These are phyloP conservation scores for Agonum fuliginosum DNA, from an alignment of 2,888 invertebrate species.

Conservation along the genomic window DNA sequence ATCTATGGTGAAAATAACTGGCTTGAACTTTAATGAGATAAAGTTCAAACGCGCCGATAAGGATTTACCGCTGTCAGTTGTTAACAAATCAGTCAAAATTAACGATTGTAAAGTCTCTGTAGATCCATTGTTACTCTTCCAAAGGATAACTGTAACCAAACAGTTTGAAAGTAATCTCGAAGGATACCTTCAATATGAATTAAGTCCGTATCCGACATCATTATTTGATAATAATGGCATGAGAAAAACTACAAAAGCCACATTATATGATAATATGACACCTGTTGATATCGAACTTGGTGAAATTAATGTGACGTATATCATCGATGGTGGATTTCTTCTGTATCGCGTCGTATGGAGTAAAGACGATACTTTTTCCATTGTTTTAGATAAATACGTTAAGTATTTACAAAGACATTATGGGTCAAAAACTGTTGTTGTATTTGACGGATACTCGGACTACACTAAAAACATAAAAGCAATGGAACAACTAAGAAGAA, in stretches of 20 bases:
- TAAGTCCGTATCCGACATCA: slow-evolving; percentile 61
- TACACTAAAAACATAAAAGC: slow-evolving; percentile 68
- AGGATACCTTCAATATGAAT: slow-evolving; percentile 60
- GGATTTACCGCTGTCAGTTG: slow-evolving; percentile 53
- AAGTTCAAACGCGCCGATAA: slow-evolving; percentile 61
- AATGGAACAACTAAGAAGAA: slow-evolving; percentile 68
- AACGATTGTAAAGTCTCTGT: slow-evolving; percentile 49
- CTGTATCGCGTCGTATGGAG: slow-evolving; percentile 67
- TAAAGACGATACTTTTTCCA: slow-evolving; percentile 64
- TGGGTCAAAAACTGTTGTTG: slow-evolving; percentile 65
- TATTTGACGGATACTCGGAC: slow-evolving; percentile 68
- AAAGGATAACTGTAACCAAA: slow-evolving; percentile 61
- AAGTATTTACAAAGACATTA: slow-evolving; percentile 65
- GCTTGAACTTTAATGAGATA: slow-evolving; percentile 59
- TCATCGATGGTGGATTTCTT: slow-evolving; percentile 62
- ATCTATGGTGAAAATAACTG: slow-evolving; percentile 55
- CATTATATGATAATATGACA: slow-evolving; percentile 65
- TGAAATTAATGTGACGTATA: slow-evolving; percentile 2
- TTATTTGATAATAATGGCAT: slow-evolving; percentile 61
- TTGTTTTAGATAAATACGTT: slow-evolving; percentile 64
- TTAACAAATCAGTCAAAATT: slow-evolving; percentile 53
- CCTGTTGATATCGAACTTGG: neutral
- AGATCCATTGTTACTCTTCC: slow-evolving; percentile 60
- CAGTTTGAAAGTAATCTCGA: slow-evolving; percentile 61
- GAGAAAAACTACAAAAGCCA: slow-evolving; percentile 58